Percentiles rank a stretch among this genome's conserved stretches.
Evolutionary conservation across 2,888 invertebrate genomes (phyloP).

Genomic region (Hybos culiciformis): DNA sequence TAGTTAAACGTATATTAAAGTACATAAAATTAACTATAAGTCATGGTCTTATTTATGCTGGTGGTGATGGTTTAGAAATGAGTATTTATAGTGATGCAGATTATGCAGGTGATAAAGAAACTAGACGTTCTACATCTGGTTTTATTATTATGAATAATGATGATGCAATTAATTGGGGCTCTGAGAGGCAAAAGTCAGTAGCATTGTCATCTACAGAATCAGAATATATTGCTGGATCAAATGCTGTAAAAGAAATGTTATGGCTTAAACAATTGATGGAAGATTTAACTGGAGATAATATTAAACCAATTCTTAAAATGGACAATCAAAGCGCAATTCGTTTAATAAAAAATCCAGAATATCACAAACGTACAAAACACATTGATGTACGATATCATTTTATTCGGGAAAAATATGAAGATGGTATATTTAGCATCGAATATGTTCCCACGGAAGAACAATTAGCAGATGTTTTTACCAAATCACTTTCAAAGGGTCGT

Average conservation of each 20-base stretch:
- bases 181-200: constrained; percentile 20
- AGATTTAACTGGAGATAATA: constrained; percentile 8
- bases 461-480: not conserved
- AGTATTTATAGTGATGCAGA: not conserved
- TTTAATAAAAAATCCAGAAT: constrained; percentile 10
- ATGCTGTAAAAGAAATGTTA: constrained; percentile 19
- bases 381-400: constrained; percentile 12
- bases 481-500: not conserved
- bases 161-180: constrained; percentile 20
- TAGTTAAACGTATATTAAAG: constrained; percentile 8
- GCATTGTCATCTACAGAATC: constrained; percentile 21
- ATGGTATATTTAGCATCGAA: constrained; percentile 7
- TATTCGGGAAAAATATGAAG: constrained; percentile 11
- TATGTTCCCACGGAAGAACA: too few relatives aligned
- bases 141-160: constrained; percentile 15
- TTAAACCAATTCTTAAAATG: constrained; percentile 6
- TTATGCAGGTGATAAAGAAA: not conserved
- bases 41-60: not conserved
- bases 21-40: constrained; percentile 6
- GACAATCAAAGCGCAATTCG: constrained; percentile 18
- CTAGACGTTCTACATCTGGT: not conserved
- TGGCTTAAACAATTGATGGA: constrained; percentile 18
- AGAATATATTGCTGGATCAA: constrained; percentile 22
- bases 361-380: constrained; percentile 12
- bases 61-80: not conserved